Percentiles rank a stretch among this genome's conserved stretches.
Conservation (phyloP, 2,113 vertebrate genomes). For the Oceanodroma tethys region DNA sequence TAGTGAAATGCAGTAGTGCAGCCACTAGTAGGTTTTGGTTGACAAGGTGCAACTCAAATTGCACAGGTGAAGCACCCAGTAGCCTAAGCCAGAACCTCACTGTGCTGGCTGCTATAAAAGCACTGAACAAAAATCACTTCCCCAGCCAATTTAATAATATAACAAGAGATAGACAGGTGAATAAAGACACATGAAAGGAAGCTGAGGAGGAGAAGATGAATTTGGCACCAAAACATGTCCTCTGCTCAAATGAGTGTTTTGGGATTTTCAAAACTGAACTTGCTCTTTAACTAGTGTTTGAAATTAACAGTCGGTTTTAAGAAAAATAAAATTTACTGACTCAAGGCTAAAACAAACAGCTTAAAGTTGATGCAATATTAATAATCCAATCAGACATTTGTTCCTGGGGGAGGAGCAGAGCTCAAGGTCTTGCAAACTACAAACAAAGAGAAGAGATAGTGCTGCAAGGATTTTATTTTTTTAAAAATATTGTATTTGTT, state of each 20-base stretch:
- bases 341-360: constrained; percentile 46
- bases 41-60: neutral
- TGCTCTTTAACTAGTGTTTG: neutral
- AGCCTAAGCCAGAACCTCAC: neutral
- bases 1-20: neutral
- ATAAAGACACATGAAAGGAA: neutral
- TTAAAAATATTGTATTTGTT: neutral
- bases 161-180: neutral
- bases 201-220: neutral
- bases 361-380: constrained; percentile 66
- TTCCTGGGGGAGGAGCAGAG: constrained; percentile 63
- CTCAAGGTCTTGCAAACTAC: constrained; percentile 57
- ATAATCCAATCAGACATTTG: constrained; percentile 64
- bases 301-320: constrained; percentile 6
- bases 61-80: neutral
- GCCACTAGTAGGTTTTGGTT: neutral
- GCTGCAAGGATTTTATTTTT: neutral
- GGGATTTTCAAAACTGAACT: neutral
- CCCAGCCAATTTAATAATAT: neutral
- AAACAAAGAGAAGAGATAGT: constrained; percentile 37
- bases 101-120: neutral
- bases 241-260: neutral
- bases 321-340: constrained; percentile 33
- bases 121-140: neutral
- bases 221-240: neutral